phyloP scores from a whole-genome alignment of 37 sponge, comb jelly and placozoan genomes.

The Ianthella basta region DNA sequence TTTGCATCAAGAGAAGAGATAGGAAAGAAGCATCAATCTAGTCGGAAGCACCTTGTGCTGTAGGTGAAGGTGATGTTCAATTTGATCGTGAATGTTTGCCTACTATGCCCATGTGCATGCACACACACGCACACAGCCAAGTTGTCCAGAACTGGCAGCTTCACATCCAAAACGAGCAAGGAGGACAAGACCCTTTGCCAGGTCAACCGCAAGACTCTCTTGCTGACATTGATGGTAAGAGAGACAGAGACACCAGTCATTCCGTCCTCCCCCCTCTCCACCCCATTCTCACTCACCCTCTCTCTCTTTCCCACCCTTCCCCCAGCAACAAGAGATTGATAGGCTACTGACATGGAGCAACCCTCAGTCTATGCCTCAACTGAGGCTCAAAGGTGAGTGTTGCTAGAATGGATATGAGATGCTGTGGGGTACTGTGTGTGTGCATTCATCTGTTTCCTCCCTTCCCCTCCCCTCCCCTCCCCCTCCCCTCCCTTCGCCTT shows the following conservation, averaged over 20 bases:
- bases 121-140: not conserved
- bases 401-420: not conserved
- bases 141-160: conserved; percentile 18
- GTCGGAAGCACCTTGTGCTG: too few relatives aligned
- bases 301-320: conserved; percentile 12
- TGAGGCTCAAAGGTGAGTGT: conserved; percentile 19
- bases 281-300: not conserved
- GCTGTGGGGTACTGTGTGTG: too few relatives aligned
- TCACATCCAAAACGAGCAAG: not conserved
- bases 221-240: conserved; percentile 15
- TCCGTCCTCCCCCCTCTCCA: not conserved
- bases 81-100: too few relatives aligned
- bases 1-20: not conserved
- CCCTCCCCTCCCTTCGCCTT: too few relatives aligned
- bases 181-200: conserved; percentile 4
- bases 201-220: not conserved
- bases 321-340: conserved; percentile 62
- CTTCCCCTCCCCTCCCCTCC: too few relatives aligned
- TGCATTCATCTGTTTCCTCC: too few relatives aligned
- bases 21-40: too few relatives aligned
- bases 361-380: not conserved
- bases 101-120: too few relatives aligned
- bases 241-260: not conserved
- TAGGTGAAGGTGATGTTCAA: too few relatives aligned
- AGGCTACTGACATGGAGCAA: conserved; percentile 78